A percentile compares a stretch with the other conserved stretches of the same genome.
Evolutionary conservation across 2,888 invertebrate species (phyloP).

Genomic region (Carpatolechia fugitivella): DNA sequence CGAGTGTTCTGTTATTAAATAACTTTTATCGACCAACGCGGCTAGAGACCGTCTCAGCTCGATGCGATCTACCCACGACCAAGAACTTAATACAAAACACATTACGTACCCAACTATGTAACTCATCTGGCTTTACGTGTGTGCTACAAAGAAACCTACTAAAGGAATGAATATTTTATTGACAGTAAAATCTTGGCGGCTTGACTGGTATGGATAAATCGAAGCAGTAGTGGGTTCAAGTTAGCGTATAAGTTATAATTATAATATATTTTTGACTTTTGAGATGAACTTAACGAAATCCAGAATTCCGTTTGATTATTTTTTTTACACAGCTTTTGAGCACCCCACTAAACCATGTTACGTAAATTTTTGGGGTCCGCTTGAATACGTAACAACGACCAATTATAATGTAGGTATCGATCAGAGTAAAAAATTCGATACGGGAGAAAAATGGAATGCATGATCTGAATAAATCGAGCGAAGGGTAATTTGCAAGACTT

Average conservation of each 20-base stretch:
- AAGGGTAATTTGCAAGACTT: conserved; percentile 38
- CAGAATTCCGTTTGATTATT: too few relatives aligned
- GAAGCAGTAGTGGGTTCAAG: too few relatives aligned
- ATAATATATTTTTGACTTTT: too few relatives aligned
- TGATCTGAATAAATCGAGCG: conserved; percentile 30
- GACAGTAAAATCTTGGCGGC: not conserved
- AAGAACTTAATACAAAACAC: conserved; percentile 39
- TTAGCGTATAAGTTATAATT: too few relatives aligned
- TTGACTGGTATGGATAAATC: not conserved
- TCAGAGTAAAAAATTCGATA: conserved; percentile 17
- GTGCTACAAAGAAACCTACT: conserved; percentile 2
- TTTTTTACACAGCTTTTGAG: too few relatives aligned
- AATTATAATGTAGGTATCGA: not conserved
- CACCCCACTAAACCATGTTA: too few relatives aligned
- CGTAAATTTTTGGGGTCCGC: too few relatives aligned
- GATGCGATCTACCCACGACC: conserved; percentile 29
- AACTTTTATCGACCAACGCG: conserved; percentile 60
- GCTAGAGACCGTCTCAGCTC: not conserved
- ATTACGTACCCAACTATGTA: conserved; percentile 7
- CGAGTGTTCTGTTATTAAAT: conserved; percentile 70
- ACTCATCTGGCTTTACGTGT: conserved; percentile 5
- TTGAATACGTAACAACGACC: too few relatives aligned
- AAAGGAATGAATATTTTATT: conserved; percentile 7
- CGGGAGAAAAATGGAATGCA: conserved; percentile 20
- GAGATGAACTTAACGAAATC: too few relatives aligned